phyloP scores from a whole-genome alignment of 2,113 vertebrate genomes.

The Tretioscincus oriximinensis region DNA sequence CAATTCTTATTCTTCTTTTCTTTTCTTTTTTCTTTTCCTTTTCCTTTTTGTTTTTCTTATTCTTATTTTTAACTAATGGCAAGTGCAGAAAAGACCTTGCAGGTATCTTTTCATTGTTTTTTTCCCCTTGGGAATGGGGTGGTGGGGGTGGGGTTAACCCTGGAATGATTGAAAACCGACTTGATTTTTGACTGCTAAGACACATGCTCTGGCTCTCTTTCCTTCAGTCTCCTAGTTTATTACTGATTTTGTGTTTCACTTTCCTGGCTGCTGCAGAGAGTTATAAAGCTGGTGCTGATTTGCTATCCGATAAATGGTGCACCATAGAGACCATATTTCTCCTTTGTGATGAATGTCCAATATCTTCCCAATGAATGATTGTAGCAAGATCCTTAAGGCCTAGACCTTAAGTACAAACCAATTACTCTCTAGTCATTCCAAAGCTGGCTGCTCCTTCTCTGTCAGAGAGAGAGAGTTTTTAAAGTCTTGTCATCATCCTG shows the following conservation, averaged over 20 bases:
- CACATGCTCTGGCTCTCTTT: constrained; percentile 9
- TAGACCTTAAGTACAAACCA: constrained; percentile 56
- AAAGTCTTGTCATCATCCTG: constrained; percentile 16
- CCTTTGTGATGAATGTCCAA: constrained; percentile 60
- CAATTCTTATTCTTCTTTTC: neutral
- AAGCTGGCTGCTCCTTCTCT: constrained; percentile 31
- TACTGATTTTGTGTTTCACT: constrained; percentile 51
- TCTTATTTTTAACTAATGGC: too few relatives aligned
- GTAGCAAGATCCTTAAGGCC: constrained; percentile 48
- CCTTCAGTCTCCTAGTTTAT: constrained; percentile 24
- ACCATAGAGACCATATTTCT: constrained; percentile 70
- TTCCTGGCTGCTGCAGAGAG: constrained; percentile 42
- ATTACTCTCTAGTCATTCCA: constrained; percentile 52
- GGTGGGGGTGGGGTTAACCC: neutral
- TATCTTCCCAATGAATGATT: constrained; percentile 66
- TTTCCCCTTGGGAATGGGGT: too few relatives aligned
- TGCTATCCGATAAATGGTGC: constrained; percentile 63
- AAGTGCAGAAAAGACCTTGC: too few relatives aligned
- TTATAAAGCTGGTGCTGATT: constrained; percentile 62
- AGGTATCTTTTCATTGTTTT: too few relatives aligned
- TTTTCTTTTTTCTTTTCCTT: neutral
- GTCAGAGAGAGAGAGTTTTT: constrained; percentile 15
- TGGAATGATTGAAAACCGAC: neutral
- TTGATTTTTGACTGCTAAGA: neutral
- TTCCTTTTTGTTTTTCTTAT: too few relatives aligned